Evolutionary conservation across 2,797 vertebrate species (phyloP).

Genomic region (Eulemur mongoz): DNA sequence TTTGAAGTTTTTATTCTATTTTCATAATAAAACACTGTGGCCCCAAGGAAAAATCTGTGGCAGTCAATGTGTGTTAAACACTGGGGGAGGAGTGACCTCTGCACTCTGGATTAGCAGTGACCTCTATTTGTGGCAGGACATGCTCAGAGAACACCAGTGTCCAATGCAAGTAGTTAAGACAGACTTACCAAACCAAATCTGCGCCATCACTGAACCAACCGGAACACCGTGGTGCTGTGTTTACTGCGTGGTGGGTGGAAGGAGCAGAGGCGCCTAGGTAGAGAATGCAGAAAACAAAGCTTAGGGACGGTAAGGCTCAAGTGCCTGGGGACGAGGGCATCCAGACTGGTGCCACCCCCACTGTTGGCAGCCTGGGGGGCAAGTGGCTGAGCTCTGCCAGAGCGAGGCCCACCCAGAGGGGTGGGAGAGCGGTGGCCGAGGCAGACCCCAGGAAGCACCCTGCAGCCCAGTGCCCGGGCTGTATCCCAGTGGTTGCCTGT

Average conservation of each 20-base stretch:
- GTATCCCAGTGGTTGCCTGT: neutral
- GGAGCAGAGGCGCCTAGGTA: neutral
- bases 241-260: neutral
- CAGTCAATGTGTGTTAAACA: neutral
- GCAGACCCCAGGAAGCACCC: neutral
- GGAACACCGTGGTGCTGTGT: fast-evolving
- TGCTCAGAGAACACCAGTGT: neutral
- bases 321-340: neutral
- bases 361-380: neutral
- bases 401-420: neutral
- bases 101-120: neutral
- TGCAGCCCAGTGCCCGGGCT: fast-evolving
- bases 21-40: too few species aligned
- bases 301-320: neutral
- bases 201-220: neutral
- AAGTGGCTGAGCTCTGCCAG: neutral
- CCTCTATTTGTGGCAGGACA: neutral
- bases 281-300: neutral
- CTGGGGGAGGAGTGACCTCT: neutral
- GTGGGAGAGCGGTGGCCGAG: neutral
- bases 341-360: neutral
- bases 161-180: neutral
- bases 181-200: neutral
- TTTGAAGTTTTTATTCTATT: too few species aligned
- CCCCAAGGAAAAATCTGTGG: too few species aligned